Base-by-base conservation (phyloP, 2,888 invertebrate genomes). In the Ceratothoa steindachneri region DNA sequence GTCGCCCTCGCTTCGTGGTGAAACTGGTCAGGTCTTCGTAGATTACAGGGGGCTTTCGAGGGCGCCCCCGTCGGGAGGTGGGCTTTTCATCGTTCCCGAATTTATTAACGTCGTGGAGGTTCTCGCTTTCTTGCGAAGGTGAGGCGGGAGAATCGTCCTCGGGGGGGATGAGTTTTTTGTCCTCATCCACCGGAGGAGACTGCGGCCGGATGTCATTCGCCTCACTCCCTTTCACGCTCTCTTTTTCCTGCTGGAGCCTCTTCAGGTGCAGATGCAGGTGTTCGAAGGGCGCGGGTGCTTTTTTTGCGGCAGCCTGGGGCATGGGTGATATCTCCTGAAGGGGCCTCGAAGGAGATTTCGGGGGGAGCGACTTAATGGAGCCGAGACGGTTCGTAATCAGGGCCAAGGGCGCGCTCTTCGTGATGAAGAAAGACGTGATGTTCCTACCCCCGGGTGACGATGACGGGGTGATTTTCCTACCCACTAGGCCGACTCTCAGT, bases 401-500 rank as follows among this genome's bases (percentile, higher is more conserved):
- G 12, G 9, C 19, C 24, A 24, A n/a, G 2, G 60, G 60, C 19
- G 60, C 22, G 1, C 22, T 60, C 24, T 60, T 60, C 9, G 60
- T 60, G 19, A 60, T n/a, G 24, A 24, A 60, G 24, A 22, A 60
- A 22, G 27, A 24, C 19, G 60, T 24, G 24, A 24, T 24, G 60
- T 24, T 60, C 27, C 60, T 60, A 2, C 60, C 60, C 12, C 60
- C 60, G 24, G 22, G 19, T 22, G 22, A 12, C 12, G 60, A 24
- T 24, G 60, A 60, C 19, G 60, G 60, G 12, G 27, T 24, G 12
- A 60, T 60, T 60, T 24, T 60, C 27, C 60, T 2, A 24, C 60
- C 60, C 1, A 60, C 24, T 24, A 60, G 27, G 24, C 77, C 77
- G 22, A 73, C 77, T 27, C 77, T 70, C 27, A 77, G 71, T 30